Evolutionary conservation across 2,113 vertebrate genomes (phyloP).

Genomic region (Rhynchomys soricoides): DNA sequence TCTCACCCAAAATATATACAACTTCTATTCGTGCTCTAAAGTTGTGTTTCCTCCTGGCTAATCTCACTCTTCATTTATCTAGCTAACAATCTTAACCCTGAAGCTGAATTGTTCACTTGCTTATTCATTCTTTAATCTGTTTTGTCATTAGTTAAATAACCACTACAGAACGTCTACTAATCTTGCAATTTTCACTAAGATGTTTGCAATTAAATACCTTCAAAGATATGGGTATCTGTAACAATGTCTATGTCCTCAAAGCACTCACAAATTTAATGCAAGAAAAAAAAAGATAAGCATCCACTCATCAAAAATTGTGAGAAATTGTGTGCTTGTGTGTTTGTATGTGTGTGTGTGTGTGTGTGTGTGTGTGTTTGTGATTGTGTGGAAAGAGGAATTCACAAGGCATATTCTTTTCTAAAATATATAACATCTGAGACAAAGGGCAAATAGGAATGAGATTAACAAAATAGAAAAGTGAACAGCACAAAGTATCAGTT

Average conservation of each 20-base stretch:
- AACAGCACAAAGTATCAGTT: not conserved
- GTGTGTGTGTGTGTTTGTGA: not conserved
- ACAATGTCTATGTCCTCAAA: not conserved
- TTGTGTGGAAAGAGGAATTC: not conserved
- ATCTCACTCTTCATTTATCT: slow-evolving; percentile 36
- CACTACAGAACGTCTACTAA: not conserved
- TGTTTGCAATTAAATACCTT: slow-evolving; percentile 32
- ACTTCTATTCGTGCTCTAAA: not conserved
- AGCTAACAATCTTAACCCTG: not conserved
- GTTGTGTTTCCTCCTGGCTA: not conserved
- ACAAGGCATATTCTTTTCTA: slow-evolving; percentile 39
- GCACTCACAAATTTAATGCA: not conserved
- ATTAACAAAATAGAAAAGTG: not conserved
- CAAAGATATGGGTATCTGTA: not conserved
- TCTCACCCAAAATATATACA: not conserved
- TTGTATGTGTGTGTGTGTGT: not conserved
- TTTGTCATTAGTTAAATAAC: slow-evolving; percentile 38
- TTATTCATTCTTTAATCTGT: not conserved
- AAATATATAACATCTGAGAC: not conserved
- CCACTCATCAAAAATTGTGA: not conserved
- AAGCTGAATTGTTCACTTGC: not conserved
- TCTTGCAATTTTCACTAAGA: not conserved
- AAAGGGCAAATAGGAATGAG: not conserved
- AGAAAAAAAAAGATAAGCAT: slow-evolving; percentile 5
- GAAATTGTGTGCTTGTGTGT: not conserved